Percentiles rank a stretch among this genome's conserved stretches.
These are phyloP conservation scores for Apaloderma vittatum DNA, from an alignment of 2,113 vertebrate genomes.

Conservation along the genomic window DNA sequence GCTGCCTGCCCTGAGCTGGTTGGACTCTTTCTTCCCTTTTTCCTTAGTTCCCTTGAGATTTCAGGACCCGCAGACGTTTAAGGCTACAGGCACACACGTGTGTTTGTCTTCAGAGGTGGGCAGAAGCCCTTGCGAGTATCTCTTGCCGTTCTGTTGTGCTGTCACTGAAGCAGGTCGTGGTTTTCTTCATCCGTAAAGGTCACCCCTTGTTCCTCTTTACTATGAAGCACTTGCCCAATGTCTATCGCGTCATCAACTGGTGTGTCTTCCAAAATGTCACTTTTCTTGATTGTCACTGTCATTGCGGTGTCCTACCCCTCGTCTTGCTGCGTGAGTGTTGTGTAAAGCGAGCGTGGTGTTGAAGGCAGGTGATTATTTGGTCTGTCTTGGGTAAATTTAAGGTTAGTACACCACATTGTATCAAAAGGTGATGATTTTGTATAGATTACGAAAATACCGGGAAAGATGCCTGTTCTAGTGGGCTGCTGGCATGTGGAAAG, in stretches of 20 bases:
- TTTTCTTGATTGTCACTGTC: accelerated
- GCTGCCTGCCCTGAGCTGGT: neutral
- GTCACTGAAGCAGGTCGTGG: neutral
- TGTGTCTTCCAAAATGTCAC: neutral
- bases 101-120: too few relatives aligned
- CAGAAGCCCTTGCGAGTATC: neutral
- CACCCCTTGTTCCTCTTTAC: neutral
- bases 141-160: neutral
- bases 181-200: neutral
- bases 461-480: neutral
- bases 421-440: accelerated
- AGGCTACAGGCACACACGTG: accelerated
- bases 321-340: neutral
- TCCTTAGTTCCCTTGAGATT: neutral
- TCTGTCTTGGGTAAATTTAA: accelerated
- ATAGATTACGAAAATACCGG: accelerated
- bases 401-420: accelerated
- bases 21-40: neutral
- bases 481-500: neutral
- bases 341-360: neutral
- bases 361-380: neutral
- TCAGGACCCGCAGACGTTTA: too few relatives aligned
- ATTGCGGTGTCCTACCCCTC: accelerated
- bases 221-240: neutral
- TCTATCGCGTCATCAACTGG: neutral